Evolutionary conservation across 1,140 invertebrate genomes (phyloP).

Genomic region (Paracyclopina nana): DNA sequence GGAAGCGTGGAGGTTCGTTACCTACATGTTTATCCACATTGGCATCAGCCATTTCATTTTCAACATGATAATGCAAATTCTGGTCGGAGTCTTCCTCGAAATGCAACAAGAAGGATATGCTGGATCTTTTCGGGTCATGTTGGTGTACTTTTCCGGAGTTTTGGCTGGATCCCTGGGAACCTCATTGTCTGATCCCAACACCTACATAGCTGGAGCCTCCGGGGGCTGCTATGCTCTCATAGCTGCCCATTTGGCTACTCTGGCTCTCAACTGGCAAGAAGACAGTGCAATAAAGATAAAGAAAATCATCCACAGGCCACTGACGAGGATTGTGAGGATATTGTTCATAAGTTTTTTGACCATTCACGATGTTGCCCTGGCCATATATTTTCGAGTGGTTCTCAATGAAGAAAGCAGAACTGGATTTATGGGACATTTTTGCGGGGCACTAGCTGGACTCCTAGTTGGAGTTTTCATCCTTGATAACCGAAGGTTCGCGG

Average conservation of each 20-base stretch:
- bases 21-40: constrained; percentile 40
- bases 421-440: constrained; percentile 37
- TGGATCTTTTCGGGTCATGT: constrained; percentile 35
- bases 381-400: constrained; percentile 2
- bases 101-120: constrained; percentile 39
- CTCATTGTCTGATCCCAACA: constrained; percentile 60
- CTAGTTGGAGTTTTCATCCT: constrained; percentile 72
- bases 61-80: constrained; percentile 74
- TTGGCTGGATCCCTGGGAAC: constrained; percentile 62
- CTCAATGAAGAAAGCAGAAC: constrained; percentile 9
- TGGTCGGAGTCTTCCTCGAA: constrained; percentile 77
- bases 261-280: constrained; percentile 41
- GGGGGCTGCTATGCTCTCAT: constrained; percentile 87
- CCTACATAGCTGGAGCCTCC: constrained; percentile 74
- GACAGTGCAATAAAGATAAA: constrained; percentile 6
- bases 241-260: constrained; percentile 77
- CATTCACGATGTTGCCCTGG: constrained; percentile 14
- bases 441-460: constrained; percentile 62
- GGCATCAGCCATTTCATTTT: constrained; percentile 32
- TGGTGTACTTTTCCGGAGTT: constrained; percentile 38
- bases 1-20: constrained; percentile 14
- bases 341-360: constrained; percentile 5
- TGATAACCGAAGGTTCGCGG: constrained; percentile 65
- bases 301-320: constrained; percentile 3
- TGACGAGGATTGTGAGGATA: constrained; percentile 8